Percentiles rank a stretch among this genome's conserved stretches.
Evolutionary conservation across 1,140 invertebrate genomes (phyloP).

Genomic region (Pogonognathellus flavescens): DNA sequence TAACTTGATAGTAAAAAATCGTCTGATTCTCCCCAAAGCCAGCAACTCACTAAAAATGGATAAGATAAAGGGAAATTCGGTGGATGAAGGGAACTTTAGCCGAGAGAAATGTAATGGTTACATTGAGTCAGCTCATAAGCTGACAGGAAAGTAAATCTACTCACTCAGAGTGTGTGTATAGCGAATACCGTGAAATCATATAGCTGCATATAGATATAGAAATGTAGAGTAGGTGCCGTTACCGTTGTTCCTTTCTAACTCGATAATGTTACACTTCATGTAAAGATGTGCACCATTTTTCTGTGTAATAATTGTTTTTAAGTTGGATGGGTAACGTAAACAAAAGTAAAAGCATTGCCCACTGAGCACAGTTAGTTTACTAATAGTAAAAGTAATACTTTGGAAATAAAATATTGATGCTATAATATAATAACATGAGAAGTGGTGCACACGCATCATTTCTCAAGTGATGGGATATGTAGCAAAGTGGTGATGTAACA

Average conservation of each 20-base stretch:
- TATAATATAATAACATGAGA: background rate
- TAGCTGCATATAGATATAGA: no score
- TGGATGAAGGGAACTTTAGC: constrained; percentile 8
- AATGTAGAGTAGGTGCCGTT: background rate
- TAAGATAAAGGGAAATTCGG: constrained; percentile 27
- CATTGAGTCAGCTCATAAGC: constrained; percentile 5
- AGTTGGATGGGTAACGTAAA: constrained; percentile 39
- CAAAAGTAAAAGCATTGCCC: constrained; percentile 30
- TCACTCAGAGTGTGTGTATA: background rate
- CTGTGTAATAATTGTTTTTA: constrained; percentile 20
- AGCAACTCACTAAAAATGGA: constrained; percentile 13
- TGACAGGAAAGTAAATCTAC: background rate
- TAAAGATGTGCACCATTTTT: constrained; percentile 7
- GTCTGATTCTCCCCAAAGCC: constrained; percentile 21
- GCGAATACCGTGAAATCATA: no score
- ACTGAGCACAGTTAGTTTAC: background rate
- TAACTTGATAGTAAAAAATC: background rate
- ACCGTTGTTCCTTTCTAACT: background rate
- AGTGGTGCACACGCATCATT: background rate
- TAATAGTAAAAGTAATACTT: background rate
- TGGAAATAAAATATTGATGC: background rate
- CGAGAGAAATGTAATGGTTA: background rate
- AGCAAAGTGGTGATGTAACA: background rate
- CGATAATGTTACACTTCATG: background rate
- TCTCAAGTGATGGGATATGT: background rate